Base-by-base conservation (phyloP, 2,113 vertebrate genomes). In the Corythaixoides concolor region DNA sequence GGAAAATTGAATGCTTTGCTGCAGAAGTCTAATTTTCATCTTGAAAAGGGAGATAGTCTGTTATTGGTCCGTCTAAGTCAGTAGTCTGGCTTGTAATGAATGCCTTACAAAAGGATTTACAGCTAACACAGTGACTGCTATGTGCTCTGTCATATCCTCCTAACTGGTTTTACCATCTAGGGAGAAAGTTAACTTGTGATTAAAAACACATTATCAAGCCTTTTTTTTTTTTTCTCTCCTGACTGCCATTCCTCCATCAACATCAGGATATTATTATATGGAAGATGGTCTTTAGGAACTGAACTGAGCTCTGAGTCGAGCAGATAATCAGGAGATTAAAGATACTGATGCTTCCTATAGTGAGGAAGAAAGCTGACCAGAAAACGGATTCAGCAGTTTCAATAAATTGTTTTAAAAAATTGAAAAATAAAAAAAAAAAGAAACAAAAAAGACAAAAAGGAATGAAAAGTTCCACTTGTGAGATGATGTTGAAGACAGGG, bases 301-400 rank as follows among this genome's bases (percentile, higher is more conserved):
- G n/a, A 62, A 41, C 15, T 5, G 55, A 90, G 45, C 39, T 85
- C 33, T 30, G 39, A 10, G 9, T 72, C 60, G 39, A 50, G 49
- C 12, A 59, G 23, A 23, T 63, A 53, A 56, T 63, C 32, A 53
- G 28, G 33, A 88, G 33, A 49, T 47, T 63, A 76, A 79, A 85
- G 16, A 35, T 35, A 37, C 0, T 30, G 7, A 19, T 85, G 27
- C 16, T 50, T 88, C 14, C 53, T 79, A 1, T 49, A 35, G 8
- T 39, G 70, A 85, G 45, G 27, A 88, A 76, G 30, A 91, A 55
- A 64, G 37, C 52, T 52, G 30, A 81, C 28, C 20, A 68, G 59
- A 39, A 97, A 91, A 85, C 47, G 9, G 33, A 39, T 94, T 39
- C 28, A 59, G 23, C 72, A 75, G 15, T 60, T 91, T 75, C n/a